Evolutionary conservation across 2,797 vertebrate species (phyloP).

Genomic region (Meda fulgida): DNA sequence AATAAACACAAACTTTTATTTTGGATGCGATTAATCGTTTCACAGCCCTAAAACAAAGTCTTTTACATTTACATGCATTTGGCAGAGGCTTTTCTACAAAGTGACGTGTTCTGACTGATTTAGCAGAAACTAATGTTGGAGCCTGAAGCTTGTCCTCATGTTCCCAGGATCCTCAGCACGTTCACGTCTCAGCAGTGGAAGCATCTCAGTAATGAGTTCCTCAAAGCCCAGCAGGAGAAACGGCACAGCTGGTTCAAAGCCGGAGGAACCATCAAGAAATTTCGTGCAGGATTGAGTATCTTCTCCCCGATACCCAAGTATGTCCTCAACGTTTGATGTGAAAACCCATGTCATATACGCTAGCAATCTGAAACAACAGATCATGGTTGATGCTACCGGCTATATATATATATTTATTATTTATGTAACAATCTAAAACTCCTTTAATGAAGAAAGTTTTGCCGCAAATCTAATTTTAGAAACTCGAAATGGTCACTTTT

Average conservation of each 20-base stretch:
- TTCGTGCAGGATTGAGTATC: slow-evolving; percentile 97
- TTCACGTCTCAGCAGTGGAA: slow-evolving; percentile 99
- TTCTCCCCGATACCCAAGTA: slow-evolving; percentile 99
- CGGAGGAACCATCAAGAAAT: slow-evolving; percentile 97
- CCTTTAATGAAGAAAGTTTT: no score
- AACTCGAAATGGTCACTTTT: not conserved
- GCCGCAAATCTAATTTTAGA: not conserved
- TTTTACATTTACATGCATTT: not conserved
- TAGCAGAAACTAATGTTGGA: no score
- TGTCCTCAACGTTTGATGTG: slow-evolving; percentile 1
- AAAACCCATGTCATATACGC: not conserved
- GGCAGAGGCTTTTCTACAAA: no score
- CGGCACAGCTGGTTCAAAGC: slow-evolving; percentile 99
- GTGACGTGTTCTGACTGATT: not conserved
- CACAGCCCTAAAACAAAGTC: no score
- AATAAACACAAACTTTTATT: no score
- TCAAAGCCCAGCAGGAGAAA: slow-evolving; percentile 98
- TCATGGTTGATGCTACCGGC: not conserved
- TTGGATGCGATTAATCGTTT: no score
- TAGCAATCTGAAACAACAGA: not conserved
- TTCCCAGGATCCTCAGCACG: slow-evolving; percentile 90
- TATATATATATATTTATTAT: no score
- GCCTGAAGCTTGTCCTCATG: slow-evolving; percentile 13
- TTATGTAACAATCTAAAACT: not conserved
- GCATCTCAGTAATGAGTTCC: slow-evolving; percentile 98